Evolutionary conservation across 92 coral and sea anemone genomes (phyloP).

Genomic region (Epizoanthus rinbou): DNA sequence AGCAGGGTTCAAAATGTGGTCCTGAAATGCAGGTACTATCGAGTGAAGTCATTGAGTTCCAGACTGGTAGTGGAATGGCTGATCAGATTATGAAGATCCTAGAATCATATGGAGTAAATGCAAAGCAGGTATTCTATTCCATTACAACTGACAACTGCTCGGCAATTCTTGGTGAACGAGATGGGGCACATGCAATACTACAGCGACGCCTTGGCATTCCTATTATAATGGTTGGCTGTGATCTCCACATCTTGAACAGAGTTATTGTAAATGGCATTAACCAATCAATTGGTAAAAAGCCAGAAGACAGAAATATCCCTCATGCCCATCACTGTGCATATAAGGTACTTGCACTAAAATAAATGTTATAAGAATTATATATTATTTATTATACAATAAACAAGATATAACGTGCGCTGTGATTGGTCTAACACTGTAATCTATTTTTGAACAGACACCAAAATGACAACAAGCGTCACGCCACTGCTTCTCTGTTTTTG

Average conservation of each 20-base stretch:
- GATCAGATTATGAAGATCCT: neutral
- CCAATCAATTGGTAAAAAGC: neutral
- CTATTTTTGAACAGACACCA: no score
- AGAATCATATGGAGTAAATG: neutral
- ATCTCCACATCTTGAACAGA: neutral
- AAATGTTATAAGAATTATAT: neutral
- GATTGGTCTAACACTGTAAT: no score
- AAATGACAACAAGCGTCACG: no score
- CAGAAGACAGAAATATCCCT: conserved; percentile 6
- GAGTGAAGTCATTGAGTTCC: neutral
- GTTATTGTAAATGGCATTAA: neutral
- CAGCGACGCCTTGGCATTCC: neutral
- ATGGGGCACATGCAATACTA: conserved; percentile 4
- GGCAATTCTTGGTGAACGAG: neutral
- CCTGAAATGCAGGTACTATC: no score
- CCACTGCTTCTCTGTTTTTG: no score
- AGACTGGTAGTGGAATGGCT: neutral
- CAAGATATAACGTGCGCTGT: no score
- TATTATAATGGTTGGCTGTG: conserved; percentile 17
- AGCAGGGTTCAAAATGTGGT: no score
- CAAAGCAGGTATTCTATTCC: neutral
- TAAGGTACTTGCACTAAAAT: neutral
- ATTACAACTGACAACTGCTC: neutral
- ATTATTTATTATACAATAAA: no score
- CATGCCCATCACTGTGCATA: conserved; percentile 10